Evolutionary conservation across 2,797 vertebrate species (phyloP), one percentile per base, ranked within the genome.

Genomic region (Xyrichtys novacula): DNA sequence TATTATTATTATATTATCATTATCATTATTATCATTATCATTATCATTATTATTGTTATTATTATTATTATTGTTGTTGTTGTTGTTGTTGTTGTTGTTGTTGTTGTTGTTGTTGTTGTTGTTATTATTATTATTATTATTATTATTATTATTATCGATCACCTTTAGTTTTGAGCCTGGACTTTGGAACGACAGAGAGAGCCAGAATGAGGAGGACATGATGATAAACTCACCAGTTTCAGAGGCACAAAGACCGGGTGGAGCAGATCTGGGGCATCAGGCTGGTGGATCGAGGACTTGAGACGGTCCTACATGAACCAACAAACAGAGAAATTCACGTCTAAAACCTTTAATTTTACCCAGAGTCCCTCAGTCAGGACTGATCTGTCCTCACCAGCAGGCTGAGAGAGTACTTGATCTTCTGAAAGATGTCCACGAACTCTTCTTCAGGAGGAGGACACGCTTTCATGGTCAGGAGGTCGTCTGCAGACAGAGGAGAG

Each of bases 371-470:
- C 6, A 28, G 19, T 16, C 62, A 42, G 10, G 4, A 43, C 0
- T 2, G 2, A 4, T 61, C 2, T 52, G 0, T 39, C 49, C 92
- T 94, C 86, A 97, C 96, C 95, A 97, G 88, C 46, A 97, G 86
- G 74, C 93, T 90, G 79, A 97, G 83, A 78, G 94, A 93, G 58
- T 96, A 97, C 68, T 97, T 97, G 59, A 96, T 92, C 83, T 97
- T 97, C 89, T 95, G 94, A 60, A 95, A 94, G 76, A 95, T 69
- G 12, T 94, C 93, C 25, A 88, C 81, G 88, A 95, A 97, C 36
- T 96, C 95, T 5, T 91, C 89, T 55, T 94, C 86, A 9, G 90
- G 40, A 6, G 96, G 96, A 5, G 93, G 93, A 40, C 44, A 72
- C 5, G 93, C 93, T 65, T 93, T 90, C 72, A 94, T 70, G 17